phyloP scores from a whole-genome alignment of 2,113 vertebrate genomes.

The Malaclemys terrapin region DNA sequence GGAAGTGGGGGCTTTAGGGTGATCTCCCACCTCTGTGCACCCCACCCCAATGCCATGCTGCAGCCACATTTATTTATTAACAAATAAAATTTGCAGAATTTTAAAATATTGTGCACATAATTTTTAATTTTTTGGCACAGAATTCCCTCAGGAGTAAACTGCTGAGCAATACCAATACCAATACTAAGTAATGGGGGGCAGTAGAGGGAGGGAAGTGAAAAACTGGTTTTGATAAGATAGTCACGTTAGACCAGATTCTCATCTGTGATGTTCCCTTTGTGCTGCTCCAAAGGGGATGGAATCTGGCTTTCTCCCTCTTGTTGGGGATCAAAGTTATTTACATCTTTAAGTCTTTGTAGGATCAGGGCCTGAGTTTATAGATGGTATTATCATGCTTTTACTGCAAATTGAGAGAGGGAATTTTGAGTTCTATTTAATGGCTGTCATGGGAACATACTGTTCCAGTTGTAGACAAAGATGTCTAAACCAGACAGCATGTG shows the following conservation, averaged over 20 bases:
- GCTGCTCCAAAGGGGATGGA: not conserved
- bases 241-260: not conserved
- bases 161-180: not conserved
- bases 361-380: not conserved
- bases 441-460: not conserved
- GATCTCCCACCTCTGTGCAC: no score
- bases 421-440: not conserved
- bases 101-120: no score
- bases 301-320: not conserved
- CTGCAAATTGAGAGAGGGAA: conserved; percentile 25
- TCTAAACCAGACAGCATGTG: not conserved
- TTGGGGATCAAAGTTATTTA: not conserved
- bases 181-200: not conserved
- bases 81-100: no score
- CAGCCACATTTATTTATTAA: no score
- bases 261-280: not conserved
- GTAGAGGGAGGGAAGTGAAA: not conserved
- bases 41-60: no score
- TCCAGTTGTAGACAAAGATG: not conserved
- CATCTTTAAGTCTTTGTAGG: not conserved
- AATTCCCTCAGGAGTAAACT: no score
- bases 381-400: not conserved
- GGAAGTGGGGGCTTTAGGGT: no score
- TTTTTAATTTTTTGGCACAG: no score
- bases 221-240: not conserved